Evolutionary conservation across 2,888 invertebrate genomes (phyloP), one percentile per base, ranked within the genome.

Genomic region (Parnassius smintheus): DNA sequence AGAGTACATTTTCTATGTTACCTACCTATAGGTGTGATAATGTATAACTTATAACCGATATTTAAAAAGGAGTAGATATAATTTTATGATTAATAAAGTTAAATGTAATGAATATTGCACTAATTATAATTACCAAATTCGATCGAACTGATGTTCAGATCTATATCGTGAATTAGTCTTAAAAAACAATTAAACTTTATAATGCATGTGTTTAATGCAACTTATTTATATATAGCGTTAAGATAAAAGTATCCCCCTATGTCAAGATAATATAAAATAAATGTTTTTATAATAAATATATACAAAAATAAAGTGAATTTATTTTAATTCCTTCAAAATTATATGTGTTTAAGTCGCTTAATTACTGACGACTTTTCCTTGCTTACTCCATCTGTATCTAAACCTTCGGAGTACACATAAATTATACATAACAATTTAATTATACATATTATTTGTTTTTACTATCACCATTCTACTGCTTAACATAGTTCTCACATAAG

Each of bases 211-310:
- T 69, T 64, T 69, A 66, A 68, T 67, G 63, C 66, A 70, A 70
- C 56, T 51, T 67, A 68, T 67, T 62, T 66, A 66, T 60, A 66
- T 60, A 63, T 67, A 67, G 65, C 59, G 65, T 68, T 71, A 72
- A 70, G 65, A 61, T 68, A 62, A 68, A 65, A 71, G 68, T 71
- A 72, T 61, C 62, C 74, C 62, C 74, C 76, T 76, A 58, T 62
- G 59, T 68, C 73, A 74, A 73, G 66, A 25, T 25, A 2, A 25
- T 25, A 72, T 80, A 70, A 48, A 7, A 13, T 48, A 48, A 79
- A 80, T 84, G 81, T 83, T 77, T 82, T 82, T 80, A 79, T 76
- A 75, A 75, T 77, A 71, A 78, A 80, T 72, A 72, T 67, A 45
- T 12, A 49, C 46, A 61, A 61, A 12, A 18, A 2, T 25, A 25